A percentile compares a stretch with the other conserved stretches of the same genome.
Conservation (phyloP, 1,140 invertebrate genomes). For the Formica exsecta region DNA sequence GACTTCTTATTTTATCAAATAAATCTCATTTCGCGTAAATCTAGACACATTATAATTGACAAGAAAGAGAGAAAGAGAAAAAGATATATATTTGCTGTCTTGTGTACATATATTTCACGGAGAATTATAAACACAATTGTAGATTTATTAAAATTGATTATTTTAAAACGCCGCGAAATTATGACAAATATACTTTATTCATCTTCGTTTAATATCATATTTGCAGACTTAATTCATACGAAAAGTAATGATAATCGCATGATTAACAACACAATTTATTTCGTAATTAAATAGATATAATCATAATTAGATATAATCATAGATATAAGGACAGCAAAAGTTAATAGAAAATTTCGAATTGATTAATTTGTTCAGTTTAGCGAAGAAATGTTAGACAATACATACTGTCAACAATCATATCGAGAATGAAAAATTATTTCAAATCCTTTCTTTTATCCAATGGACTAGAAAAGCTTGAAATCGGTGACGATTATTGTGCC, state of each 20-base stretch:
- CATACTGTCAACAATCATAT: background rate
- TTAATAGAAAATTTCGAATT: background rate
- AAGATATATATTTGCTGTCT: background rate
- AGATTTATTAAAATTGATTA: slow-evolving; percentile 62
- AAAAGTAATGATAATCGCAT: slow-evolving; percentile 14
- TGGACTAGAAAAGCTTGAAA: slow-evolving; percentile 68
- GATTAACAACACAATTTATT: slow-evolving; percentile 35
- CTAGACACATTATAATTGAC: slow-evolving; percentile 26
- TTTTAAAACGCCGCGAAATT: slow-evolving; percentile 23
- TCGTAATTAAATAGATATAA: slow-evolving; percentile 10
- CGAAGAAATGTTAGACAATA: background rate
- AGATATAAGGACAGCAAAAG: too few species aligned
- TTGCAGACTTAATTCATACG: background rate
- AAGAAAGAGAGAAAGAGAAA: too few species aligned
- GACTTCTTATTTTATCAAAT: background rate
- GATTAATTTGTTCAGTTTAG: background rate
- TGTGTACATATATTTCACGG: background rate
- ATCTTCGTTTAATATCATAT: slow-evolving; percentile 59
- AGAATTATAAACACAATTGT: slow-evolving; percentile 31
- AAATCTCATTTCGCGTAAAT: background rate
- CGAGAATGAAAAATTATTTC: background rate
- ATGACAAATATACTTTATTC: slow-evolving; percentile 37
- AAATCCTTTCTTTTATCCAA: slow-evolving; percentile 53
- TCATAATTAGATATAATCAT: too few species aligned
- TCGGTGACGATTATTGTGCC: slow-evolving; percentile 44